Evolutionary conservation across 2,113 vertebrate species (phyloP), one percentile per base, ranked within the genome.

Genomic region (Opisthocomus hoazin): DNA sequence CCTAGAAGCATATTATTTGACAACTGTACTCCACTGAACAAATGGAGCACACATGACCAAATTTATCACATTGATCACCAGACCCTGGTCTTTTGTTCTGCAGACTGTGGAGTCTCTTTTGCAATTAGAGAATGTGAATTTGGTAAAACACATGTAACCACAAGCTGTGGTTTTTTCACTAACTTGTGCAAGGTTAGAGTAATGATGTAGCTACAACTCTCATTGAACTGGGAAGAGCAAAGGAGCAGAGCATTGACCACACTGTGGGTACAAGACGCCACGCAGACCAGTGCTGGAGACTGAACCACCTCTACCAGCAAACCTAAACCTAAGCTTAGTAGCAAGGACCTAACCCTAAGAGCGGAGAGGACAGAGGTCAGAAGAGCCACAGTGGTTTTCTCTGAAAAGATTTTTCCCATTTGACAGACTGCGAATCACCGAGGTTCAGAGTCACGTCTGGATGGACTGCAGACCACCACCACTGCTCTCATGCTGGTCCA

Each of bases 1-100:
- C 91, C 97, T 97, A 87, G 96, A 93, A 97, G 96, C 94, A 75
- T 70, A 96, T 95, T 95, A 89, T 92, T 93, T 98, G 93, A 94
- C 91, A 69, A 79, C 92, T 94, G 93, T 90, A 43, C 89, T 95
- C 83, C 91, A 58, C 78, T 95, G 90, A 85, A 61, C 92, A 95
- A 97, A 89, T 91, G 96, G 65, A 96, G 96, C 94, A 86, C 95
- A 91, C 94, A 63, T 70, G 93, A 96, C 83, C 87, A 74, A 68
- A 94, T 81, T 79, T 57, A 94, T 96, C 77, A 90, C 4, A 34
- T 51, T 94, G 89, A 95, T 77, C 75, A 71, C 61, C 60, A 87
- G 89, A 92, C 61, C 88, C 70, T 34, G 91, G 51, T 90, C 91
- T 95, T 92, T 79, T 92, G 50, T 94, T 95, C 86, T 93, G 39